Evolutionary conservation across 2,888 invertebrate species (phyloP).

Genomic region (Clistopyga incitator): DNA sequence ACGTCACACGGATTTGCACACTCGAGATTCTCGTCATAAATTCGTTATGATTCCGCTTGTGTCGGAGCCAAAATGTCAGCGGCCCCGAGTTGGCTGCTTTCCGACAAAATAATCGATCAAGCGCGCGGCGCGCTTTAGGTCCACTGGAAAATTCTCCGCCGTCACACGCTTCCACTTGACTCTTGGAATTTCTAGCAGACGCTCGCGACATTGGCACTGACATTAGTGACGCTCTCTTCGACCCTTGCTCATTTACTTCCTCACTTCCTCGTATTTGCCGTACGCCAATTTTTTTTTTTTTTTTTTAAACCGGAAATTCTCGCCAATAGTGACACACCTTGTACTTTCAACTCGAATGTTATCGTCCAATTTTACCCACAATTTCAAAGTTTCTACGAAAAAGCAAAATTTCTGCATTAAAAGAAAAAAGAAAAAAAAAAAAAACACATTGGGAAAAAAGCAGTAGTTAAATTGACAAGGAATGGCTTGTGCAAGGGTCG

Average conservation of each 20-base stretch:
- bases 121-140: constrained; percentile 21
- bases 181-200: background rate
- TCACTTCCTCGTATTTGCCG: background rate
- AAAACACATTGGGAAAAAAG: too few relatives aligned
- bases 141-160: constrained; percentile 32
- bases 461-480: too few relatives aligned
- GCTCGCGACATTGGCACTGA: constrained; percentile 65
- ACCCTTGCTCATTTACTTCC: background rate
- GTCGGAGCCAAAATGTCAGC: constrained; percentile 45
- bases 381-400: too few relatives aligned
- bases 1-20: background rate
- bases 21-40: constrained; percentile 50
- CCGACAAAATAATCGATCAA: constrained; percentile 47
- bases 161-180: background rate
- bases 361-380: too few relatives aligned
- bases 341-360: too few relatives aligned
- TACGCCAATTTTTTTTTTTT: too few relatives aligned
- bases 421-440: too few relatives aligned
- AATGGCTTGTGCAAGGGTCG: background rate
- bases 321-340: too few relatives aligned
- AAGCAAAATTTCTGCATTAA: too few relatives aligned
- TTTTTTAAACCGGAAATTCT: too few relatives aligned
- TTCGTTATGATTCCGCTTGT: constrained; percentile 58
- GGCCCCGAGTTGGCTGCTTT: constrained; percentile 29
- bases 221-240: constrained; percentile 16